phyloP scores from a whole-genome alignment of 2,888 invertebrate species.

The Rhagophthalmus giganteus region DNA sequence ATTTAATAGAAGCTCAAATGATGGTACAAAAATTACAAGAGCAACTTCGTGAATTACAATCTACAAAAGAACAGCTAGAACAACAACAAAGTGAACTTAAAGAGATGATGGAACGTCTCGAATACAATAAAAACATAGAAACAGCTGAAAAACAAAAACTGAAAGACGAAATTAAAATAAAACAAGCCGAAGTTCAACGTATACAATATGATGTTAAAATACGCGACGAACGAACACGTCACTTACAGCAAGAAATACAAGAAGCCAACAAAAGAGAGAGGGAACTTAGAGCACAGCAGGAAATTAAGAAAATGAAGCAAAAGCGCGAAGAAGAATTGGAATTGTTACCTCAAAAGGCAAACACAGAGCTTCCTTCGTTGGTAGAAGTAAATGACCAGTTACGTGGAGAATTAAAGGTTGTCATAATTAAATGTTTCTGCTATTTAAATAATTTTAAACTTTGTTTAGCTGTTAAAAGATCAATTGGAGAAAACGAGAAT shows the following conservation, averaged over 20 bases:
- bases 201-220: constrained; percentile 46
- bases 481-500: constrained; percentile 36
- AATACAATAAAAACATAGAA: constrained; percentile 90
- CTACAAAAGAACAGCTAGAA: constrained; percentile 87
- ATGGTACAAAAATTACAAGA: constrained; percentile 83
- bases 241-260: constrained; percentile 49
- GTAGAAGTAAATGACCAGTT: constrained; percentile 48
- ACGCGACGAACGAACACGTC: constrained; percentile 47
- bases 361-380: constrained; percentile 46
- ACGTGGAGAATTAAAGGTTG: constrained; percentile 48
- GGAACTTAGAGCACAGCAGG: constrained; percentile 38
- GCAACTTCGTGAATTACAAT: constrained; percentile 84
- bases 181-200: constrained; percentile 63
- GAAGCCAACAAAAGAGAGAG: constrained; percentile 43
- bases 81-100: constrained; percentile 81
- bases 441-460: background rate
- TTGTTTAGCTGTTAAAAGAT: background rate
- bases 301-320: constrained; percentile 35
- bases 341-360: constrained; percentile 42
- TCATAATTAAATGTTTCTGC: too few relatives aligned
- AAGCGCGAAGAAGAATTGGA: constrained; percentile 40
- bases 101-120: constrained; percentile 87
- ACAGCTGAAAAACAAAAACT: constrained; percentile 77
- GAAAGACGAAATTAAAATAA: constrained; percentile 83
- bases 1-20: constrained; percentile 78